phyloP scores from a whole-genome alignment of 1,140 invertebrate species.

The Drosophila tani region DNA sequence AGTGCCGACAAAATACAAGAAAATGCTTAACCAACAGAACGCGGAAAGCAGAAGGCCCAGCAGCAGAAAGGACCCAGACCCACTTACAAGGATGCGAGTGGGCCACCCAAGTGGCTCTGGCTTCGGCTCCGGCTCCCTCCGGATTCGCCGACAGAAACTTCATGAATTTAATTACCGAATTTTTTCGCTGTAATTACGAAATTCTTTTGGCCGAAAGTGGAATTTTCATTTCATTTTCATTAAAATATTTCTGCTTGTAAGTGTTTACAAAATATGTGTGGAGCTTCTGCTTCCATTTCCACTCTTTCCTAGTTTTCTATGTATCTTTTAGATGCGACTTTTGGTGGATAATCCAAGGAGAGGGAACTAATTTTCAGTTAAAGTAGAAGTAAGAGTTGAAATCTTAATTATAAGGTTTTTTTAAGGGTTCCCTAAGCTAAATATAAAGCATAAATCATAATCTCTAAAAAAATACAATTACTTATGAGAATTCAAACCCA shows the following conservation, averaged over 20 bases:
- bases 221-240: conserved; percentile 83
- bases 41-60: conserved; percentile 51
- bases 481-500: neutral
- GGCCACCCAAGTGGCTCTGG: conserved; percentile 35
- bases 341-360: neutral
- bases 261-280: conserved; percentile 69
- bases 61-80: conserved; percentile 14
- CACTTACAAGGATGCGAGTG: conserved; percentile 45
- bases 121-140: conserved; percentile 18
- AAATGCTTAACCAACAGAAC: conserved; percentile 78
- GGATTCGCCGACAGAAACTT: conserved; percentile 69
- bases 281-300: conserved; percentile 2
- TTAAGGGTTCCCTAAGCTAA: neutral
- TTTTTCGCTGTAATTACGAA: conserved; percentile 83
- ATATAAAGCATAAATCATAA: neutral
- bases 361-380: neutral
- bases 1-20: conserved; percentile 81
- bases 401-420: rapidly evolving
- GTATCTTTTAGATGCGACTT: neutral
- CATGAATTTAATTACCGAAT: conserved; percentile 82
- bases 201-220: conserved; percentile 80
- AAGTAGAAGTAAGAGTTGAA: neutral
- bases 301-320: conserved; percentile 1
- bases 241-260: conserved; percentile 77
- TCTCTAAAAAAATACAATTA: neutral